Base-by-base conservation (phyloP, 2,113 vertebrate species). In the Lonchura striata region DNA sequence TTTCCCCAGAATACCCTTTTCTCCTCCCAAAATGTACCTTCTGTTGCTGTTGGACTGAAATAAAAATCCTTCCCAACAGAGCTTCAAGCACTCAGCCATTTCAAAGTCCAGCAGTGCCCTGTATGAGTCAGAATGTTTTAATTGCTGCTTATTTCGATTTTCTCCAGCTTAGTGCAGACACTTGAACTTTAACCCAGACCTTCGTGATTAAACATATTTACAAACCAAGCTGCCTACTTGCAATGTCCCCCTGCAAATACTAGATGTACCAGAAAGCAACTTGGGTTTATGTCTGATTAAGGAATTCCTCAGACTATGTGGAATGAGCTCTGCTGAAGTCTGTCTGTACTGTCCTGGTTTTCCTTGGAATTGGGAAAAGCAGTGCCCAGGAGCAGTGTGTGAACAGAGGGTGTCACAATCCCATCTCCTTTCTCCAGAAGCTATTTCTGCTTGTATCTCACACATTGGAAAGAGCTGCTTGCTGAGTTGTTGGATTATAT, bases 101-200 rank as follows among this genome's bases (percentile, higher is more conserved):
- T 84, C 74, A 20, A 85, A 88, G 78, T 63, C 33, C 82, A 88
- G 47, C 56, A 37, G 72, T 41, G 72, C 54, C 50, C 24, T 7
- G 0, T 4, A 19, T 64, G 65, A 94, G 82, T 78, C 83, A 86
- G 80, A 11, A 60, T 47, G 2, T 33, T 83, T 50, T 41, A 81
- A 63, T 81, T 75, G 27, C 50, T 54, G 21, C n/a, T 78, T 12
- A 7, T 92, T 94, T 37, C 56, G 5, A 52, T 25, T 4, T 1
- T 56, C 77, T 86, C 56, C 69, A 74, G 41, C 57, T 69, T 46
- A 52, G 41, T 2, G 3, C 53, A 69, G 42, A 72, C 57, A 60
- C 61, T 93, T 93, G 63, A 82, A 82, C 86, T 80, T 88, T 59
- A 60, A 37, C 53, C 75, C 87, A 47, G 63, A 37, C 59, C 42